Conservation (phyloP, 2,797 vertebrate genomes). For the Fundulus diaphanus region DNA sequence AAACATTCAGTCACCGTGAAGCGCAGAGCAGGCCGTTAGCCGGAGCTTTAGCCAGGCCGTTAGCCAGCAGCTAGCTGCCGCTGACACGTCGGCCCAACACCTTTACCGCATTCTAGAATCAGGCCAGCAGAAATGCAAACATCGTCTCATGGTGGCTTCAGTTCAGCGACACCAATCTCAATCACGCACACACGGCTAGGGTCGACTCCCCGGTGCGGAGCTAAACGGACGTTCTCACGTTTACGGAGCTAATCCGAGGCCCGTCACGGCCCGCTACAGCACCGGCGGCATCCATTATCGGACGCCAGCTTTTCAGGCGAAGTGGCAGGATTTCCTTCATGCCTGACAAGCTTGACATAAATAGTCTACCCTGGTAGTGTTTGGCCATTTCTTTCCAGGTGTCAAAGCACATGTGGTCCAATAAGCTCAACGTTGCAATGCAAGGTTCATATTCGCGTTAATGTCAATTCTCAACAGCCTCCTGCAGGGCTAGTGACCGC, state of each 20-base stretch:
- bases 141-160: background rate
- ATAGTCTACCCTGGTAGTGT: background rate
- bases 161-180: too few relatives aligned
- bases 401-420: background rate
- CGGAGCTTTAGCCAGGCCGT: too few relatives aligned
- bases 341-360: too few relatives aligned
- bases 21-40: background rate
- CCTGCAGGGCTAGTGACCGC: background rate
- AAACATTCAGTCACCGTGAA: background rate
- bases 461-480: background rate
- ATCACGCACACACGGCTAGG: too few relatives aligned
- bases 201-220: too few relatives aligned
- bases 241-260: slow-evolving; percentile 29
- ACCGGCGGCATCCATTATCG: slow-evolving; percentile 69
- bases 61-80: background rate
- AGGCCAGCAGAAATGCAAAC: background rate
- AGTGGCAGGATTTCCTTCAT: background rate
- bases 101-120: background rate
- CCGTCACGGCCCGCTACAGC: slow-evolving; percentile 50
- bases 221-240: too few relatives aligned
- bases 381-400: background rate
- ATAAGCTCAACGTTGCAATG: background rate
- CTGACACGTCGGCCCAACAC: background rate
- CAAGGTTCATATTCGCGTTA: background rate
- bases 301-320: slow-evolving; percentile 19